Evolutionary conservation across 2,888 invertebrate species (phyloP), one percentile per base, ranked within the genome.

Genomic region (Boloria selene): DNA sequence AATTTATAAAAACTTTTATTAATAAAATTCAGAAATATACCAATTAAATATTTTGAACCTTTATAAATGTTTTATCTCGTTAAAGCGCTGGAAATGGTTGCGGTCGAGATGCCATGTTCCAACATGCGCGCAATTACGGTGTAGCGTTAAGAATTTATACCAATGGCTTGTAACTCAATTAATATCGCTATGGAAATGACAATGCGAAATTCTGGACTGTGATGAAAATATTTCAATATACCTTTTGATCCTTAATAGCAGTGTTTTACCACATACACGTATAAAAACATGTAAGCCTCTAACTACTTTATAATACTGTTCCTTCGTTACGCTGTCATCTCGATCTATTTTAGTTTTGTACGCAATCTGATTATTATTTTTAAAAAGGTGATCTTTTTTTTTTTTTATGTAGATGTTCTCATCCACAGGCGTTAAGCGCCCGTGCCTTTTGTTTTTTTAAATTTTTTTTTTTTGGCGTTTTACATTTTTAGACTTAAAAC

Each of bases 101-200:
- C 58, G 64, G 58, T 64, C 47, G 58, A 63, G 64, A 56, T 56
- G 51, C 45, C 58, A 47, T 53, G 64, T 56, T 53, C 52, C 59
- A 38, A 53, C 64, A 53, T 22, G 47, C 50, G 44, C 52, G 64
- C 52, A 59, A 64, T 64, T 58, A 59, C 53, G 61, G 14, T 18
- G 44, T 38, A 18, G 31, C 38, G 53, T 56, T 56, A 64, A 51
- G 58, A 59, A 64, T 64, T 59, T 64, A 64, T 64, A 51, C 59
- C 45, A 59, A 59, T 58, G 47, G 58, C 45, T 64, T 64, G 26
- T 52, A 52, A 51, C 51, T 52, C 44, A 38, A 64, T 59, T 64
- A 52, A 47, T 58, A 64, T 53, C 51, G 31, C 16, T 4, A 14
- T 42, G 47, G 26, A 4, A 16, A 31, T 31, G n/a, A 49, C 38